Conservation (phyloP, 2,113 vertebrate species). For the Glaucomys volans region DNA sequence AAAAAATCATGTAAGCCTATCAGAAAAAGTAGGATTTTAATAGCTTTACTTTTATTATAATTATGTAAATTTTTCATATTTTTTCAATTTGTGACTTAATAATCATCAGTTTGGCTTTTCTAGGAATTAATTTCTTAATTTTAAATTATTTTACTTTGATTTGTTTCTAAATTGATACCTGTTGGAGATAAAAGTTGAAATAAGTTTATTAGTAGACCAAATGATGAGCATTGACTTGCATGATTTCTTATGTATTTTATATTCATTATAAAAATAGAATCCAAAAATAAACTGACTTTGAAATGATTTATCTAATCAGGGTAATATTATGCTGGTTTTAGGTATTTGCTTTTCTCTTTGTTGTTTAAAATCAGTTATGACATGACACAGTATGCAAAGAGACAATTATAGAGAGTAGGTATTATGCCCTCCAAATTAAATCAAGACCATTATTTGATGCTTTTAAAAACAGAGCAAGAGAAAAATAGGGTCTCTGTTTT, state of each 20-base stretch:
- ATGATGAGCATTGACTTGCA: neutral
- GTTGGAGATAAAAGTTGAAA: neutral
- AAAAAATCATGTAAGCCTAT: neutral
- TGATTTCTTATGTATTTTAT: neutral
- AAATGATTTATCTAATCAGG: neutral
- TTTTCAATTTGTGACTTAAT: constrained; percentile 47
- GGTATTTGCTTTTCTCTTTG: neutral
- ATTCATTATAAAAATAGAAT: neutral
- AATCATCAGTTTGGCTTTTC: neutral
- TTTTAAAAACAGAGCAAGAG: neutral
- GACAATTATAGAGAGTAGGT: neutral
- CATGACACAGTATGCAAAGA: neutral
- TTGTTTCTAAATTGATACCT: neutral
- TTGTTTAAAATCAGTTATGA: neutral
- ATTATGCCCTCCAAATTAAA: neutral
- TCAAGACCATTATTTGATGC: neutral
- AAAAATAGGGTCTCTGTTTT: neutral
- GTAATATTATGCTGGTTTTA: neutral
- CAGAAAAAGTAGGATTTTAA: neutral
- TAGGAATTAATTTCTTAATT: neutral
- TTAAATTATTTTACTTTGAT: neutral
- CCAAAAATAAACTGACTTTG: neutral
- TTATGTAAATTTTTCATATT: neutral
- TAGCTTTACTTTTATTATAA: neutral
- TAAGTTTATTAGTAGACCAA: neutral